Conservation (phyloP, 2,113 vertebrate species). For the Erinaceus europaeus region DNA sequence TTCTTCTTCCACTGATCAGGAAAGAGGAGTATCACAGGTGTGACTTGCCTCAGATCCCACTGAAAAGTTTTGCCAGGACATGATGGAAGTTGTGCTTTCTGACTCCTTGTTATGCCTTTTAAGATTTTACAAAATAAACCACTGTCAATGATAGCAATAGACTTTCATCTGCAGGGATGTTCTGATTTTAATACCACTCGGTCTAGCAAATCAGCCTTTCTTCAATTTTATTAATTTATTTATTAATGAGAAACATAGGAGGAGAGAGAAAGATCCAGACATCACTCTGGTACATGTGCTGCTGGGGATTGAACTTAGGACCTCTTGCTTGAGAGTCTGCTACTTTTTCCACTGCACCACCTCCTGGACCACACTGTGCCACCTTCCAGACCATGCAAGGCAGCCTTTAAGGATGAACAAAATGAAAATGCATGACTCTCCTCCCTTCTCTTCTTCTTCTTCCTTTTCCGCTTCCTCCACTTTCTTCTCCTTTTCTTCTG, state of each 20-base stretch:
- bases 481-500: not conserved
- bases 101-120: not conserved
- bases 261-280: no score
- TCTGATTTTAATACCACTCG: not conserved
- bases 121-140: not conserved
- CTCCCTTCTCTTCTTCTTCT: not conserved
- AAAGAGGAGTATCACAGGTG: not conserved
- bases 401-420: not conserved
- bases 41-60: not conserved
- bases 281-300: no score
- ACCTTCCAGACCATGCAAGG: not conserved
- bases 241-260: no score
- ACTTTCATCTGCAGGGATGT: not conserved
- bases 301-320: no score
- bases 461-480: not conserved
- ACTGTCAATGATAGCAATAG: not conserved
- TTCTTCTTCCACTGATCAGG: not conserved
- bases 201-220: rapidly evolving
- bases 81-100: not conserved
- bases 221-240: no score
- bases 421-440: not conserved
- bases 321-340: no score
- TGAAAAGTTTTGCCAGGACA: not conserved
- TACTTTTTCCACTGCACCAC: no score
- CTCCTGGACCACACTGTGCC: no score